Evolutionary conservation across 2,113 vertebrate species (phyloP), one percentile per base, ranked within the genome.

Genomic region (Sprattus sprattus): DNA sequence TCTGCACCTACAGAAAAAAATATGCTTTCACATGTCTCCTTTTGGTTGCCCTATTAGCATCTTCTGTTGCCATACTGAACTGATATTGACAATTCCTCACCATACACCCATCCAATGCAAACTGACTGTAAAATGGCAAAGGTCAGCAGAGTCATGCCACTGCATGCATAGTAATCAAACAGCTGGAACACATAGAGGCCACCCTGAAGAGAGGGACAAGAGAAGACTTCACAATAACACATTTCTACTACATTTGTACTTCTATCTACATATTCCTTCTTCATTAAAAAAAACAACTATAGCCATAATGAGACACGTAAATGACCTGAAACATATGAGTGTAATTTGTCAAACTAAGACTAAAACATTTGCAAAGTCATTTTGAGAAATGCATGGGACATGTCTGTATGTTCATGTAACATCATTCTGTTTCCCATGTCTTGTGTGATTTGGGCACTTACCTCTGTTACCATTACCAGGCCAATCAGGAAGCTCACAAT

Each of bases 141-240:
- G 54, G 97, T 92, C 84, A 99, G 93, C 22, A 99, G 93, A 52
- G 96, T 97, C 0, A 90, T 96, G 71, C 98, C 98, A 0, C 97
- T 99, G 89, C 95, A 97, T 45, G 97, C 97, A 0, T 99, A 99
- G 90, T 97, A 97, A 92, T 99, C 98, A 91, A 99, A 98, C 81
- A 99, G 92, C 92, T 97, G 97, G 92, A 99, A 99, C 89, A 99
- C 88, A 86, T 99, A 99, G 92, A 99, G 97, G 13, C 98, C 98
- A 3, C 98, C 98, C 98, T 99, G 60, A 22, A 88, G 87, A 71
- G 0, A 82, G 52, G 50, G 81, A 39, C 89, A 80, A 85, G 39
- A 81, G 7, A 86, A 16, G 25, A 9, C 25, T 39, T 2, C 3
- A 78, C 7, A 84, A 25, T 82, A 7, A 82, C 20, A 84, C 39